phyloP scores from a whole-genome alignment of 2,888 invertebrate genomes.

The Drosophila demipolita region DNA sequence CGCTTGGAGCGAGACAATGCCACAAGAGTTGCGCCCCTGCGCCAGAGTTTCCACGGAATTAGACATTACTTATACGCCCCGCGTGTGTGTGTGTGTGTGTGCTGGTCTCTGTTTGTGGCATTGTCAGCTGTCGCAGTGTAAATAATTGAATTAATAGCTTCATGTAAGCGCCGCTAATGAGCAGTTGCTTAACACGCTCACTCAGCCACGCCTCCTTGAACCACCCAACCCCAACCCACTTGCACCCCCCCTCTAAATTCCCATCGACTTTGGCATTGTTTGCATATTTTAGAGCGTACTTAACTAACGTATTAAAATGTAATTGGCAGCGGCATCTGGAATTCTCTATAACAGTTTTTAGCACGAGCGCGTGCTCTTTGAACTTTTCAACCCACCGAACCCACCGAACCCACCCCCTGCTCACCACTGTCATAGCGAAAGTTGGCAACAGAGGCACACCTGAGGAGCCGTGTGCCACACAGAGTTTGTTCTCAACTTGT shows the following conservation, averaged over 20 bases:
- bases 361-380: conserved; percentile 39
- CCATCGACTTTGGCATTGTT: conserved; percentile 22
- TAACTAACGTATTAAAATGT: conserved; percentile 55
- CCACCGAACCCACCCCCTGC: conserved; percentile 7
- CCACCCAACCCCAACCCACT: too few relatives aligned
- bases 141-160: conserved; percentile 76
- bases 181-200: conserved; percentile 62
- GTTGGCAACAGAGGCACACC: conserved; percentile 22
- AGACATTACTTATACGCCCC: conserved; percentile 51
- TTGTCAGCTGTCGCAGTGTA: conserved; percentile 58
- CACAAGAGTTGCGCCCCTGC: conserved; percentile 2
- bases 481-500: conserved; percentile 26
- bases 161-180: conserved; percentile 74
- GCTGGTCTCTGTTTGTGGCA: conserved; percentile 17
- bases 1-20: neutral
- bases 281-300: conserved; percentile 53
- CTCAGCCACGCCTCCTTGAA: conserved; percentile 4
- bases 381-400: conserved; percentile 32
- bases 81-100: conserved; percentile 17
- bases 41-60: conserved; percentile 40
- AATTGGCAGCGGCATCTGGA: conserved; percentile 58
- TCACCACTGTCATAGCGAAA: conserved; percentile 46
- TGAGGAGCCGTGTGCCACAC: conserved; percentile 10
- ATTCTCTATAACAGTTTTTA: conserved; percentile 46
- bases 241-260: neutral